phyloP scores from a whole-genome alignment of 2,113 vertebrate genomes.

The Psittacara wagleri region DNA sequence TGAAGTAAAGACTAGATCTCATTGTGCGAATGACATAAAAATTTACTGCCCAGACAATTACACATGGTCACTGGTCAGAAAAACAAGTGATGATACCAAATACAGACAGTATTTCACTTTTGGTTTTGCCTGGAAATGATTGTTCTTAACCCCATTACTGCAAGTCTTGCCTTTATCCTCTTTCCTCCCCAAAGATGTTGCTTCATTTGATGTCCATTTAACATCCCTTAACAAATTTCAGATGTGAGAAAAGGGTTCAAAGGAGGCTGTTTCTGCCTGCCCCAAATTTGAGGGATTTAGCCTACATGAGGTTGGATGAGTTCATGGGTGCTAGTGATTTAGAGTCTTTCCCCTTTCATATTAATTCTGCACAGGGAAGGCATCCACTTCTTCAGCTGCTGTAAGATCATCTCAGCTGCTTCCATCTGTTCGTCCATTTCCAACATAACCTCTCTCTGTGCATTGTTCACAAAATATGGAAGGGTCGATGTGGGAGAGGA shows the following conservation, averaged over 20 bases:
- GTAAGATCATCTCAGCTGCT: background rate
- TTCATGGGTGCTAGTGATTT: background rate
- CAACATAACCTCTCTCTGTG: background rate
- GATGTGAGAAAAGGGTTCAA: background rate
- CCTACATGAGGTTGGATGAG: background rate
- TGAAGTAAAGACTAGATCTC: background rate
- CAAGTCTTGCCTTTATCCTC: background rate
- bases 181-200: background rate
- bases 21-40: background rate
- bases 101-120: background rate
- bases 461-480: background rate
- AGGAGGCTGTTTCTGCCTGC: background rate
- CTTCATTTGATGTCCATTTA: background rate
- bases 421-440: background rate
- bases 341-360: background rate
- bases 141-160: background rate
- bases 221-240: background rate
- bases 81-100: background rate
- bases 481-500: background rate
- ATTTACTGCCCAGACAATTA: background rate
- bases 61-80: background rate
- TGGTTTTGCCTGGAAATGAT: background rate
- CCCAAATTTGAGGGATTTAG: background rate
- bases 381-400: background rate
- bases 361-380: background rate